Evolutionary conservation across 2,888 invertebrate species (phyloP).

Genomic region (Noctua fimbriata): DNA sequence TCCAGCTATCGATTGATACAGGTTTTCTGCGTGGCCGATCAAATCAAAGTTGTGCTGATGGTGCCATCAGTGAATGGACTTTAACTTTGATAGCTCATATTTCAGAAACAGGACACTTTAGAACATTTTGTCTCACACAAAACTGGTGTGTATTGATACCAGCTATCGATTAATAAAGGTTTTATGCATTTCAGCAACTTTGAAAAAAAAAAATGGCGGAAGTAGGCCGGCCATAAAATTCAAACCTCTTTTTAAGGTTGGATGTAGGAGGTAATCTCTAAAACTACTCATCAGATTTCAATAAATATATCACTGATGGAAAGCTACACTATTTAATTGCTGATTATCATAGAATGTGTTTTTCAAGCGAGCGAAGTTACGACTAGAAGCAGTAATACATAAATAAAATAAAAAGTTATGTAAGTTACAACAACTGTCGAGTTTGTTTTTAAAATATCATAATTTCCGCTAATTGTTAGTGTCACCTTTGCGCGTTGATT

Average conservation of each 20-base stretch:
- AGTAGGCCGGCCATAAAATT: too few species aligned
- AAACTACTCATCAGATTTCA: neutral
- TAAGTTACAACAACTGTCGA: neutral
- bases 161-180: too few species aligned
- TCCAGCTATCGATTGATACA: too few species aligned
- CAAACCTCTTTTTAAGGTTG: neutral
- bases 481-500: conserved; percentile 61
- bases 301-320: neutral
- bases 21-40: too few species aligned
- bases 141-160: too few species aligned
- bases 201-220: too few species aligned
- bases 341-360: neutral
- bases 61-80: too few species aligned
- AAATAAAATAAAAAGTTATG: neutral
- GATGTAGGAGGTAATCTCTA: neutral
- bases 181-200: too few species aligned
- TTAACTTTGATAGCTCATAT: too few species aligned
- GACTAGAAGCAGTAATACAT: neutral
- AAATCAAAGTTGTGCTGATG: too few species aligned
- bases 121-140: too few species aligned
- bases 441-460: conserved; percentile 27
- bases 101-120: too few species aligned
- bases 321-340: neutral
- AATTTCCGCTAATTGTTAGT: conserved; percentile 57
- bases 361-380: neutral